Conservation (phyloP, 2,113 vertebrate species). For the Apteryx owenii region DNA sequence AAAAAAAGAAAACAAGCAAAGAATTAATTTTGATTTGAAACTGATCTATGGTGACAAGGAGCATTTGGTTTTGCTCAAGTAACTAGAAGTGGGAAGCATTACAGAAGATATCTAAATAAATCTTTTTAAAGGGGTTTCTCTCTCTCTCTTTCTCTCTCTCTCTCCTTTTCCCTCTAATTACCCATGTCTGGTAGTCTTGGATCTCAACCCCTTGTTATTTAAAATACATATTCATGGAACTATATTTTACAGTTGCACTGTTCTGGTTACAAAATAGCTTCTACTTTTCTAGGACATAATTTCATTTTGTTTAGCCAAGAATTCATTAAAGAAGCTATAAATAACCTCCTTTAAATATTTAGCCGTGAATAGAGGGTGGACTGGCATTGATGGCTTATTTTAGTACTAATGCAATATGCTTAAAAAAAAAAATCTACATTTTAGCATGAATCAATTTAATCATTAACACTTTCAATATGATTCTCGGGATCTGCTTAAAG, state of each 20-base stretch:
- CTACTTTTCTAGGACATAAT: conserved; percentile 83
- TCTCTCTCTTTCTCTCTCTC: background rate
- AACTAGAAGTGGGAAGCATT: conserved; percentile 60
- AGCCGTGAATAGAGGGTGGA: conserved; percentile 82
- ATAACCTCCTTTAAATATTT: conserved; percentile 82
- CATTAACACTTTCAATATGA: conserved; percentile 70
- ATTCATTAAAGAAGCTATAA: conserved; percentile 83
- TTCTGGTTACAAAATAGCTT: conserved; percentile 81
- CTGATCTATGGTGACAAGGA: conserved; percentile 61
- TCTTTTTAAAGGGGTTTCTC: conserved; percentile 53
- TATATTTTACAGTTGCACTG: conserved; percentile 79
- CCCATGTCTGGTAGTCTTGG: conserved; percentile 65
- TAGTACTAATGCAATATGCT: conserved; percentile 77
- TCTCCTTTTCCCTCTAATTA: conserved; percentile 65
- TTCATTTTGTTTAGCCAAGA: conserved; percentile 84
- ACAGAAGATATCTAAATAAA: conserved; percentile 69
- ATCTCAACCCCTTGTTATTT: conserved; percentile 73
- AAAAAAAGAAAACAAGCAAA: conserved; percentile 37
- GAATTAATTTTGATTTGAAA: conserved; percentile 63
- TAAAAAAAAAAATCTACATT: conserved; percentile 65
- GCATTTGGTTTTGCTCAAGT: conserved; percentile 62
- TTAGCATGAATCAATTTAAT: conserved; percentile 75
- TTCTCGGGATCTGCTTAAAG: conserved; percentile 24
- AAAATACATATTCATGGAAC: conserved; percentile 81
- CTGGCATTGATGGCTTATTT: conserved; percentile 81